A percentile compares a stretch with the other conserved stretches of the same genome.
These are phyloP conservation scores for Microctenopoma steveboyesi DNA, from an alignment of 2,797 vertebrate genomes.

Conservation along the genomic window DNA sequence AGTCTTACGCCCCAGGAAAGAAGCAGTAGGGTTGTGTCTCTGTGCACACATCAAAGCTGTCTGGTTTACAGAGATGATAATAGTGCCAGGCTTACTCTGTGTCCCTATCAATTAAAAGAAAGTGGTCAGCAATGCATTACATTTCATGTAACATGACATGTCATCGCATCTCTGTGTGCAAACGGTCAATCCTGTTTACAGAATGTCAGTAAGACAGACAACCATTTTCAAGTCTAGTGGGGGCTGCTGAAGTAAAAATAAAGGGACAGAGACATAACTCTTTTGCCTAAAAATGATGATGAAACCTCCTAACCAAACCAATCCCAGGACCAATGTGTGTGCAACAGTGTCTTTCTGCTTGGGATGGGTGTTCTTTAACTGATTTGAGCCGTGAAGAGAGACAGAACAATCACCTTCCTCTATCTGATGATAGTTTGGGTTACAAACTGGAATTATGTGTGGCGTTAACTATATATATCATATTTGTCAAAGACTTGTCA, in stretches of 20 bases:
- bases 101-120: slow-evolving; percentile 76
- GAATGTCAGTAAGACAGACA: not conserved
- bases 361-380: slow-evolving; percentile 69
- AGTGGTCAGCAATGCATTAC: slow-evolving; percentile 74
- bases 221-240: slow-evolving; percentile 9
- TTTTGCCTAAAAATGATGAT: slow-evolving; percentile 60
- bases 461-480: slow-evolving; percentile 55
- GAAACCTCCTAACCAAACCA: slow-evolving; percentile 60
- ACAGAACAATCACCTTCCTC: slow-evolving; percentile 64
- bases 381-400: slow-evolving; percentile 61
- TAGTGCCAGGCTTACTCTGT: slow-evolving; percentile 61
- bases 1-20: slow-evolving; percentile 27
- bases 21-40: slow-evolving; percentile 41
- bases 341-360: slow-evolving; percentile 56
- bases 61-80: slow-evolving; percentile 70
- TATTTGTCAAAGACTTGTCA: slow-evolving; percentile 47
- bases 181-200: slow-evolving; percentile 1
- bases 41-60: slow-evolving; percentile 64
- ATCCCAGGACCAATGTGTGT: slow-evolving; percentile 63
- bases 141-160: slow-evolving; percentile 34
- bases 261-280: slow-evolving; percentile 28
- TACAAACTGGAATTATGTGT: slow-evolving; percentile 74
- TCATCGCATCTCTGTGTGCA: slow-evolving; percentile 13
- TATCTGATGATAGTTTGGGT: slow-evolving; percentile 57
- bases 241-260: slow-evolving; percentile 16